phyloP scores from a whole-genome alignment of 2,888 invertebrate species.

The Synergus itoensis region DNA sequence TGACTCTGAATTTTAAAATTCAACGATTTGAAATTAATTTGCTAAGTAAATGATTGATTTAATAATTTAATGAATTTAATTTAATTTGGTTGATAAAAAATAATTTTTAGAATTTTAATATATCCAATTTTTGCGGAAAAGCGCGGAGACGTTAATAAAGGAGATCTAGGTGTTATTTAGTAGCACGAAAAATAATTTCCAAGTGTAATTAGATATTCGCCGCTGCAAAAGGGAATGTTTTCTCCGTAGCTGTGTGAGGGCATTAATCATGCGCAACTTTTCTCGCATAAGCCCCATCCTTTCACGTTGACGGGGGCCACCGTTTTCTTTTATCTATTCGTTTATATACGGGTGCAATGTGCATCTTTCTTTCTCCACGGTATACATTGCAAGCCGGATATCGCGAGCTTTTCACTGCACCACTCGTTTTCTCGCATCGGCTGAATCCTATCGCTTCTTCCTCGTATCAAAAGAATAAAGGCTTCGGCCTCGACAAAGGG shows the following conservation, averaged over 20 bases:
- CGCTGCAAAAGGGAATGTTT: slow-evolving; percentile 48
- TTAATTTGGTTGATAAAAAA: not conserved
- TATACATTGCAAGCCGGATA: not conserved
- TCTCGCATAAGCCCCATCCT: slow-evolving; percentile 48
- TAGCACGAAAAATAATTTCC: slow-evolving; percentile 53
- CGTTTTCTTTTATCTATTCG: slow-evolving; percentile 4
- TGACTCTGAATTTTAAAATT: no score
- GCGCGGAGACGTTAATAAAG: slow-evolving; percentile 48
- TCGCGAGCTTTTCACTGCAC: slow-evolving; percentile 1
- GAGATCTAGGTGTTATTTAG: slow-evolving; percentile 45
- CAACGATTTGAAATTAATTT: no score
- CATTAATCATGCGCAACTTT: slow-evolving; percentile 63
- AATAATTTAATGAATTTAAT: no score
- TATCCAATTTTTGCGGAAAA: not conserved
- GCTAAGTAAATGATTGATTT: no score
- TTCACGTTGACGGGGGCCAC: not conserved
- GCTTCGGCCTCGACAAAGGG: not conserved
- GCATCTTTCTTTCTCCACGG: slow-evolving; percentile 26
- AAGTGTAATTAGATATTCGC: slow-evolving; percentile 57
- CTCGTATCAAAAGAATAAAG: not conserved
- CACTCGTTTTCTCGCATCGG: slow-evolving; percentile 29
- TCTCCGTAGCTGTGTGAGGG: slow-evolving; percentile 44
- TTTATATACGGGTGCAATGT: not conserved
- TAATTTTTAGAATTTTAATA: not conserved
- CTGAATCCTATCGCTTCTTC: slow-evolving; percentile 16